A percentile compares a stretch with the other conserved stretches of the same genome.
Evolutionary conservation across 2,888 invertebrate genomes (phyloP).

Genomic region (Melinaea marsaeus): DNA sequence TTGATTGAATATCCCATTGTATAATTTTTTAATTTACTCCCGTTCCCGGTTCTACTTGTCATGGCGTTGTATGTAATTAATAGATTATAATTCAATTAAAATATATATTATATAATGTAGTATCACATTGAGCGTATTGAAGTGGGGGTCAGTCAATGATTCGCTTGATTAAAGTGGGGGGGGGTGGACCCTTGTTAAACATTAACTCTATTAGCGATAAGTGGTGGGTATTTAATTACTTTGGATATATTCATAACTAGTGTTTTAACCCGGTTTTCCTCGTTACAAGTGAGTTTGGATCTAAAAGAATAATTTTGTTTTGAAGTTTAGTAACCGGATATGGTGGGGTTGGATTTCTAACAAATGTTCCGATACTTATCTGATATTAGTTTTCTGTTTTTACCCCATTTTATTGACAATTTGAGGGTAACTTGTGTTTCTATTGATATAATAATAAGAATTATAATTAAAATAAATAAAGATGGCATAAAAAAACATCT

Average conservation of each 20-base stretch:
- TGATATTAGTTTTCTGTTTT: not conserved
- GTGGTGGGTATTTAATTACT: not conserved
- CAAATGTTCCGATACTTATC: constrained; percentile 3
- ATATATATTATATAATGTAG: not conserved
- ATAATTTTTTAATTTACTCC: too few relatives aligned
- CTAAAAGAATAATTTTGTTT: too few relatives aligned
- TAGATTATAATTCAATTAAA: too few relatives aligned
- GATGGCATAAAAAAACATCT: not conserved
- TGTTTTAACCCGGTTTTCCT: not conserved
- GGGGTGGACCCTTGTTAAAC: not conserved
- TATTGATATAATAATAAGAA: too few relatives aligned
- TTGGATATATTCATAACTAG: not conserved
- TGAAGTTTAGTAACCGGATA: not conserved
- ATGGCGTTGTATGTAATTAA: too few relatives aligned
- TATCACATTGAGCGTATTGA: not conserved
- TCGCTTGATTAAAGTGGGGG: not conserved
- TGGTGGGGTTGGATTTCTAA: constrained; percentile 1
- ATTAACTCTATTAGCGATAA: constrained; percentile 1
- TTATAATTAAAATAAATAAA: too few relatives aligned
- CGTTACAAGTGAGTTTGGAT: not conserved
- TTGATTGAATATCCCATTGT: not conserved
- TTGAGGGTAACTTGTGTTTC: too few relatives aligned
- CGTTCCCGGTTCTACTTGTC: too few relatives aligned
- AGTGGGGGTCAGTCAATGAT: constrained; percentile 5
- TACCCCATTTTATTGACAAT: not conserved